phyloP scores from a whole-genome alignment of 2,888 invertebrate species.

The Labia minor region DNA sequence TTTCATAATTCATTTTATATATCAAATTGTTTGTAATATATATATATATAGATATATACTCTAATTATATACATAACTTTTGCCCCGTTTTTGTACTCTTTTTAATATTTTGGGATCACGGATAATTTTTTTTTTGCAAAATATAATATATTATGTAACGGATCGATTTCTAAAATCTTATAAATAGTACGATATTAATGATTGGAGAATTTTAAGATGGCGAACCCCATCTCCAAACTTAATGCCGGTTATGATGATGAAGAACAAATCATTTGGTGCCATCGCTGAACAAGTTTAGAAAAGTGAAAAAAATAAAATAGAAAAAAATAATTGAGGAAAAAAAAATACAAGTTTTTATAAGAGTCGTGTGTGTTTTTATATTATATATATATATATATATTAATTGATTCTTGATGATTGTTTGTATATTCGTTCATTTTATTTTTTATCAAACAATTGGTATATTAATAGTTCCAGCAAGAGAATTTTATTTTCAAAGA shows the following conservation, averaged over 20 bases:
- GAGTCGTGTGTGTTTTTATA: constrained; percentile 1
- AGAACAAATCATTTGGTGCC: background rate
- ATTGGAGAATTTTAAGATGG: background rate
- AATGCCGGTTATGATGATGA: background rate
- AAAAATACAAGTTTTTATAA: background rate
- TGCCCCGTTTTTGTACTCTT: constrained; percentile 27
- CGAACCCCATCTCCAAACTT: background rate
- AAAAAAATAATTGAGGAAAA: too few relatives aligned
- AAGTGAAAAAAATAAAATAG: background rate
- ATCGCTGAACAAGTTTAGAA: background rate
- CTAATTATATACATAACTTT: constrained; percentile 20
- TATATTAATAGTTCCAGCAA: constrained; percentile 4
- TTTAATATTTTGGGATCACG: constrained; percentile 28
- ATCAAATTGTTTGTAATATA: constrained; percentile 27
- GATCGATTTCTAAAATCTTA: constrained; percentile 23
- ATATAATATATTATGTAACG: constrained; percentile 22
- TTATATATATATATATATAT: background rate
- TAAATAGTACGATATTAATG: background rate
- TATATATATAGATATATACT: constrained; percentile 22
- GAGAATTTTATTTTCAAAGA: background rate
- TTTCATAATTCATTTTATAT: constrained; percentile 25
- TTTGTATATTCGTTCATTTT: background rate
- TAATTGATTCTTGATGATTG: background rate
- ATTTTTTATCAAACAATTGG: background rate
- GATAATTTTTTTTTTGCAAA: constrained; percentile 25